Evolutionary conservation across 2,797 vertebrate species (phyloP), one percentile per base, ranked within the genome.

Genomic region (Synanceia verrucosa): DNA sequence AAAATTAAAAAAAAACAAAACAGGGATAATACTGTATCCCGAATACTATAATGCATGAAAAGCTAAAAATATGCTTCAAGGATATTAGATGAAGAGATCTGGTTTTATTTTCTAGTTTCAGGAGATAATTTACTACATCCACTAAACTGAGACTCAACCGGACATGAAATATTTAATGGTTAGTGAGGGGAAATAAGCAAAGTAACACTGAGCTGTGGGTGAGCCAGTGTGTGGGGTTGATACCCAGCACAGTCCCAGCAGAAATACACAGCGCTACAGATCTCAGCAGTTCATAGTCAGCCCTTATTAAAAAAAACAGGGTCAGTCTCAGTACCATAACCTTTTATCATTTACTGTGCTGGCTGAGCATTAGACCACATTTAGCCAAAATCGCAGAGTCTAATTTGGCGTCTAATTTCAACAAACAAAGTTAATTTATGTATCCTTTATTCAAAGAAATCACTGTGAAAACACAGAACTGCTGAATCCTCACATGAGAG

Each of bases 241-340:
- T 88, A 81, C 74, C 66, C 81, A 83, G 65, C 66, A 55, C 66
- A 65, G 63, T 85, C 90, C 79, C 89, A 61, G 71, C 72, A 88
- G 91, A 88, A 85, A 83, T 82, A 47, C 73, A 78, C 76, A 66
- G 58, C 1, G 19, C 76, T 71, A 78, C 76, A 83, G 73, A 89
- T 86, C 86, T 85, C 73, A 19, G 69, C 82, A 80, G 83, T 76
- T 86, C 80, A 80, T 66, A 82, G 74, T 82, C 76, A 65, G 83
- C 56, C 71, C 73, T 88, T 89, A 89, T 89, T 89, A 89, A 88
- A 90, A 88, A 90, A 90, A 84, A 56, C 74, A 74, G 68, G 57
- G 37, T 82, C 64, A 73, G 69, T 74, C 80, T 76, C 71, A 88
- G 84, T 82, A 86, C 86, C 68, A 79, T 70, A 82, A 80, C 57